These are phyloP conservation scores for Dryococelus australis DNA, from an alignment of 2,888 invertebrate genomes.

Conservation along the genomic window DNA sequence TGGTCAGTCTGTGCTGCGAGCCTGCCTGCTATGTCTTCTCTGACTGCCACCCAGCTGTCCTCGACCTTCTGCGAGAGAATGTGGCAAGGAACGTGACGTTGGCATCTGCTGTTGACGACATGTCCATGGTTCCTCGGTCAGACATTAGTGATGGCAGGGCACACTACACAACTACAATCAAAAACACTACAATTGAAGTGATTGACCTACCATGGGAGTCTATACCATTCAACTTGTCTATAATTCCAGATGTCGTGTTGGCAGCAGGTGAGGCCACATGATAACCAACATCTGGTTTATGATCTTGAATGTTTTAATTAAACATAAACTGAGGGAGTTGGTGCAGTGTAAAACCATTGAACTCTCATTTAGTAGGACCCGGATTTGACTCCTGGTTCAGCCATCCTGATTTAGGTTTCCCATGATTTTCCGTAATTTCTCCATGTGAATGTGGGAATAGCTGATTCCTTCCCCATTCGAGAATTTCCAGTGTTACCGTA, in stretches of 20 bases:
- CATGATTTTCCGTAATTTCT: no score
- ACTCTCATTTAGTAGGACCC: no score
- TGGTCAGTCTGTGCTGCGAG: conserved; percentile 64
- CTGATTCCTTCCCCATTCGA: no score
- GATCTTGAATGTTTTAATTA: no score
- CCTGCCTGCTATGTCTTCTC: conserved; percentile 67
- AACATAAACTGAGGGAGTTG: no score
- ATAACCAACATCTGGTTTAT: background rate
- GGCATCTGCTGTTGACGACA: conserved; percentile 53
- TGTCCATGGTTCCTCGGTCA: background rate
- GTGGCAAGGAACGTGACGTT: conserved; percentile 63
- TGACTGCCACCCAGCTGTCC: conserved; percentile 74
- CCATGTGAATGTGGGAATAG: no score
- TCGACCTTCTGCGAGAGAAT: conserved; percentile 70
- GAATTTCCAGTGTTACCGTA: no score
- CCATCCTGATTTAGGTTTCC: no score
- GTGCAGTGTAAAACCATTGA: no score
- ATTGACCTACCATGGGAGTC: conserved; percentile 42
- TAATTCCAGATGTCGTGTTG: conserved; percentile 39
- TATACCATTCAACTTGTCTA: conserved; percentile 20
- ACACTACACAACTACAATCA: conserved; percentile 4
- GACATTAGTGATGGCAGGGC: background rate
- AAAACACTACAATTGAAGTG: conserved; percentile 35
- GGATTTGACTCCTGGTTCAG: no score
- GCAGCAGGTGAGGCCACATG: conserved; percentile 38